Base-by-base conservation (phyloP, 2,797 vertebrate species). In the Phalloptychus januarius region DNA sequence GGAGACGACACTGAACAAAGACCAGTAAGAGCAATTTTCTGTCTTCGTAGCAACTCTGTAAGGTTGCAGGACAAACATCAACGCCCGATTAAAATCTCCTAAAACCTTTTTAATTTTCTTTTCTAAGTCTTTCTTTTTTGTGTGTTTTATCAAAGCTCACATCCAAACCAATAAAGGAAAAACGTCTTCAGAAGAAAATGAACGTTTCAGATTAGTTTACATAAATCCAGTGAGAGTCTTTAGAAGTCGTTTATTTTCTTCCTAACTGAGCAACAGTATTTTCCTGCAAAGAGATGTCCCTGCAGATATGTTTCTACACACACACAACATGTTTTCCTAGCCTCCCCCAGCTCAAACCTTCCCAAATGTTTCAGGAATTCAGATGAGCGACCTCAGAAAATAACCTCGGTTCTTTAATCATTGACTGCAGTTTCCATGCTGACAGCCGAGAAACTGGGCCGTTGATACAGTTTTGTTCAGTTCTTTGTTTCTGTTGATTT, bases 401-500 rank as follows among this genome's bases (percentile, higher is more conserved):
- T 46, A 85, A 83, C 89, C 83, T 84, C 86, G 71, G 69, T 48
- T 82, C 31, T 85, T 86, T 79, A 90, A 86, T 86, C 77, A 87
- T 91, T 87, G 88, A 85, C 89, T 75, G 33, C 18, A 8, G 79
- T 81, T 85, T 79, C 74, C 33, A 76, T 86, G 89, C 73, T 44
- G 61, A 70, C 52, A 78, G 31, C 58, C 74, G 11, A 16, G 42
- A 69, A 76, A 83, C 79, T 74, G 2, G 3, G 48, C 38, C 78
- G 77, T 63, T 40, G 63, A 11, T 40, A 25, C 63, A 40, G 33
- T 8, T 56, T 74, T 80, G 83, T 71, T 1, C 46, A 69, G 44
- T 58, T 36, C 4, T 70, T 78, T 72, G 72, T 80, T 81, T 79
- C 42, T 46, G 40, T 78, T 78, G 11, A 13, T 54, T 40, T 65